phyloP scores from a whole-genome alignment of 92 coral and sea anemone species.

The Heliopora coerulea region DNA sequence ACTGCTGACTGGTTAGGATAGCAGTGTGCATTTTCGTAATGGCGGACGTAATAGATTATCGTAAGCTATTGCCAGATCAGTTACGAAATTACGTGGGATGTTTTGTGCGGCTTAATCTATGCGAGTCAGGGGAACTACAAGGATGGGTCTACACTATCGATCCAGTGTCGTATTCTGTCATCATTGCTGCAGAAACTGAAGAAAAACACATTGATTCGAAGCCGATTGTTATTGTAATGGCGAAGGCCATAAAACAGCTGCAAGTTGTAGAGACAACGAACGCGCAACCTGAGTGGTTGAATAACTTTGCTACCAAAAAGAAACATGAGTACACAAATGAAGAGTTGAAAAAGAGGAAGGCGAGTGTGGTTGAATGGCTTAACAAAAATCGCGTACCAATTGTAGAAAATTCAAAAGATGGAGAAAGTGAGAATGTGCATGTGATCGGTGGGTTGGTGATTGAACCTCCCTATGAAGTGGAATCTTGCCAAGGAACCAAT shows the following conservation, averaged over 20 bases:
- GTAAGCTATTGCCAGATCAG: slow-evolving; percentile 10
- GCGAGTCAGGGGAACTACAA: slow-evolving; percentile 6
- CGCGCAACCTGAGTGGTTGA: slow-evolving; percentile 29
- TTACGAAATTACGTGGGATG: slow-evolving; percentile 4
- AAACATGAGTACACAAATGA: slow-evolving; percentile 44
- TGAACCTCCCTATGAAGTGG: slow-evolving; percentile 83
- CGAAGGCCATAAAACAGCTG: slow-evolving; percentile 20
- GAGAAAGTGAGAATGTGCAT: slow-evolving; percentile 39
- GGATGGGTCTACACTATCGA: slow-evolving; percentile 91
- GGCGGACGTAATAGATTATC: slow-evolving; percentile 31
- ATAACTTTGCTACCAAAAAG: slow-evolving; percentile 22
- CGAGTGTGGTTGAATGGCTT: slow-evolving; percentile 69
- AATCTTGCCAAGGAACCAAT: slow-evolving; percentile 78
- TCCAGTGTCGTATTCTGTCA: slow-evolving; percentile 77
- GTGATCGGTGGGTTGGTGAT: slow-evolving; percentile 85
- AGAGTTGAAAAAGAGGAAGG: slow-evolving; percentile 57
- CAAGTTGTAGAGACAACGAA: slow-evolving; percentile 8
- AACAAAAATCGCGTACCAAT: slow-evolving; percentile 76
- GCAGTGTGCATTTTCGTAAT: background rate
- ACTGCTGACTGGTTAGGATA: background rate
- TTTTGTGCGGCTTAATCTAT: slow-evolving; percentile 17
- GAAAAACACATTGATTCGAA: background rate
- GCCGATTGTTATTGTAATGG: slow-evolving; percentile 22
- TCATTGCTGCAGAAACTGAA: slow-evolving; percentile 51
- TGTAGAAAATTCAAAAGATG: slow-evolving; percentile 43